These are phyloP conservation scores for Siniperca obscura DNA, from an alignment of 2,797 vertebrate species.

Conservation along the genomic window DNA sequence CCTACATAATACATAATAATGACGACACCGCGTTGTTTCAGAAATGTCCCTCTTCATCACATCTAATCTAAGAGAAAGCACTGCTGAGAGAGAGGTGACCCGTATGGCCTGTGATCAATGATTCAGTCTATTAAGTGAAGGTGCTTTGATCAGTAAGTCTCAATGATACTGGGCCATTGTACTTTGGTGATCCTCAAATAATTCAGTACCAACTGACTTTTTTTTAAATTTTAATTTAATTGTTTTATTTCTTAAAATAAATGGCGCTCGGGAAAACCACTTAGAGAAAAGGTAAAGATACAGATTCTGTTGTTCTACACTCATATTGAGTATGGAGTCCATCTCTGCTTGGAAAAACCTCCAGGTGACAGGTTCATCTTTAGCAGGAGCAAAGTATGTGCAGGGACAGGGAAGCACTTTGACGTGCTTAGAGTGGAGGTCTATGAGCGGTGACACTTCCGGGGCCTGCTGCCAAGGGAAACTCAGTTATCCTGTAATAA, in stretches of 20 bases:
- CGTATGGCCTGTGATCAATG: constrained; percentile 76
- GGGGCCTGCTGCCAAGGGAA: constrained; percentile 79
- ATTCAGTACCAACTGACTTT: neutral
- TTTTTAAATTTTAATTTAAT: neutral
- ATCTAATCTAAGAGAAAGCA: constrained; percentile 69
- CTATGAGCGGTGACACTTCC: constrained; percentile 79
- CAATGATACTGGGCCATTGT: constrained; percentile 53
- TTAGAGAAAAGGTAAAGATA: neutral
- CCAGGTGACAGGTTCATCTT: constrained; percentile 73
- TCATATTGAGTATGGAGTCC: neutral
- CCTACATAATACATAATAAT: constrained; percentile 54
- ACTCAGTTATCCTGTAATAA: constrained; percentile 72
- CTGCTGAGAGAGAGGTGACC: constrained; percentile 73
- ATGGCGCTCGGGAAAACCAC: neutral
- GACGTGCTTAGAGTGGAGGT: constrained; percentile 71
- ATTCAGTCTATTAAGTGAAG: constrained; percentile 74
- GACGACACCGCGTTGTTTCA: constrained; percentile 44
- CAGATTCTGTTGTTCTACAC: neutral
- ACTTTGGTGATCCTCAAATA: constrained; percentile 26
- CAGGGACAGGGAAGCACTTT: constrained; percentile 65
- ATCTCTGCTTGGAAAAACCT: constrained; percentile 39
- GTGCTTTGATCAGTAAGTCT: constrained; percentile 73
- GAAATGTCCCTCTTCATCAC: constrained; percentile 68
- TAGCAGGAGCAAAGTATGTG: constrained; percentile 66
- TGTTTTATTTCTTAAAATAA: neutral